Percentiles rank a stretch among this genome's conserved stretches.
phyloP scores from a whole-genome alignment of 1,140 invertebrate species.

The Paralvinella palmiformis region DNA sequence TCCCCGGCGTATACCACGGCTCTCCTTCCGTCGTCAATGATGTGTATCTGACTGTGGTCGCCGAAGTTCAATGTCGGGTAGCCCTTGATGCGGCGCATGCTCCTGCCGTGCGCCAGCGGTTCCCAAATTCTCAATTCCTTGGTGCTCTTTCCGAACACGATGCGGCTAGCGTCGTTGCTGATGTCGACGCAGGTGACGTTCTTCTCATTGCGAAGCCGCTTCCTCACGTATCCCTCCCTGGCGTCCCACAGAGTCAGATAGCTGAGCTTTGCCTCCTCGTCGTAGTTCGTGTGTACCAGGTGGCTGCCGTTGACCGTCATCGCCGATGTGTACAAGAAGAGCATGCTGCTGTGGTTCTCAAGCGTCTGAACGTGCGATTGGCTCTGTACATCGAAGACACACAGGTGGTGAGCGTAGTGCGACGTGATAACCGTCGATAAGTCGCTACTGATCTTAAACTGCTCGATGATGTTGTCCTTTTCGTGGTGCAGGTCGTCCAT shows the following conservation, averaged over 20 bases:
- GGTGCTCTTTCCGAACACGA: conserved; percentile 40
- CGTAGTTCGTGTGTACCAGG: conserved; percentile 45
- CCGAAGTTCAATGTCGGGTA: conserved; percentile 32
- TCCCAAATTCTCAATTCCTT: conserved; percentile 46
- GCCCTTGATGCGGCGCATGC: conserved; percentile 31
- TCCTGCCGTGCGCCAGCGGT: conserved; percentile 25
- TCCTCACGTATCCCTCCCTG: conserved; percentile 33
- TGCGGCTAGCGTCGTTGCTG: conserved; percentile 34
- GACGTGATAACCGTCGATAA: conserved; percentile 43
- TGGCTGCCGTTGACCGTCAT: conserved; percentile 36
- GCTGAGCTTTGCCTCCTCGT: conserved; percentile 43
- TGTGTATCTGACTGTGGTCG: conserved; percentile 36
- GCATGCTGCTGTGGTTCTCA: conserved; percentile 39
- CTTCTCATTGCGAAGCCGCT: conserved; percentile 40
- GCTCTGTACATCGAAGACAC: conserved; percentile 39
- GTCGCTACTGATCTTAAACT: conserved; percentile 42
- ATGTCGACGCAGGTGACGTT: conserved; percentile 42
- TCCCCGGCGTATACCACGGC: conserved; percentile 44
- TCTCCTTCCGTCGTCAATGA: conserved; percentile 31
- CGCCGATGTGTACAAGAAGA: conserved; percentile 40
- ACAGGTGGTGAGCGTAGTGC: conserved; percentile 46
- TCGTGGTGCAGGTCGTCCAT: conserved; percentile 37
- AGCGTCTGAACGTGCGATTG: conserved; percentile 36
- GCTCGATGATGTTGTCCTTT: conserved; percentile 43
- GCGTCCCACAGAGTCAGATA: conserved; percentile 48